A percentile compares a stretch with the other conserved stretches of the same genome.
phyloP scores from a whole-genome alignment of 2,797 vertebrate genomes.

The Danio choprae region DNA sequence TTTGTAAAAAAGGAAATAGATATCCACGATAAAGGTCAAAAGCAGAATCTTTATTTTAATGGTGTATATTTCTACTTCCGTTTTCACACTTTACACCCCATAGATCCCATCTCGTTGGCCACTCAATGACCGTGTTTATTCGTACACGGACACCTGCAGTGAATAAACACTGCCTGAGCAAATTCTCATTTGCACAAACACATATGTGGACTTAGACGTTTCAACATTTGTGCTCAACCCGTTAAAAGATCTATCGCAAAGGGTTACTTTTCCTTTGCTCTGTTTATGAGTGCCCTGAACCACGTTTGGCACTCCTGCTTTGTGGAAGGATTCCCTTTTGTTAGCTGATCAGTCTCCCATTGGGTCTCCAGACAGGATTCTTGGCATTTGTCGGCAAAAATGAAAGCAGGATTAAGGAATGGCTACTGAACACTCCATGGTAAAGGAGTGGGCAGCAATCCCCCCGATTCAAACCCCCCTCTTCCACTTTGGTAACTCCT shows the following conservation, averaged over 20 bases:
- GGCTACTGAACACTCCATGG: conserved; percentile 90
- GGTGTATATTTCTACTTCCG: neutral
- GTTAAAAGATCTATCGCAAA: conserved; percentile 40
- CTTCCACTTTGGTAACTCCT: conserved; percentile 85
- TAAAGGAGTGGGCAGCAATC: conserved; percentile 88
- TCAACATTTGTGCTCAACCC: conserved; percentile 2
- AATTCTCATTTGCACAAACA: neutral
- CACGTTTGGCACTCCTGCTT: conserved; percentile 80
- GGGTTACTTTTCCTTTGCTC: conserved; percentile 46
- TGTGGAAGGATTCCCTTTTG: conserved; percentile 91
- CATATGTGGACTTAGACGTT: neutral
- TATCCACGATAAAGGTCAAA: no score
- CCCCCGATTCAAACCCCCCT: conserved; percentile 69
- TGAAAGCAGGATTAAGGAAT: conserved; percentile 94
- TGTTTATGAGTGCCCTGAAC: conserved; percentile 75
- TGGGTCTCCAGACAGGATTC: conserved; percentile 91
- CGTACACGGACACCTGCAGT: conserved; percentile 27
- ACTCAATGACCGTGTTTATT: neutral
- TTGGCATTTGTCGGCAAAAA: conserved; percentile 93
- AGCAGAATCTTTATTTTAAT: no score
- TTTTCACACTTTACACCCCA: neutral
- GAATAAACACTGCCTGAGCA: neutral
- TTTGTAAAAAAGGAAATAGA: no score
- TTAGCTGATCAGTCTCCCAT: conserved; percentile 93
- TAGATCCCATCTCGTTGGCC: neutral